Evolutionary conservation across 92 coral and sea anemone genomes (phyloP), one percentile per base, ranked within the genome.

Genomic region (Isaurus tuberculatus): DNA sequence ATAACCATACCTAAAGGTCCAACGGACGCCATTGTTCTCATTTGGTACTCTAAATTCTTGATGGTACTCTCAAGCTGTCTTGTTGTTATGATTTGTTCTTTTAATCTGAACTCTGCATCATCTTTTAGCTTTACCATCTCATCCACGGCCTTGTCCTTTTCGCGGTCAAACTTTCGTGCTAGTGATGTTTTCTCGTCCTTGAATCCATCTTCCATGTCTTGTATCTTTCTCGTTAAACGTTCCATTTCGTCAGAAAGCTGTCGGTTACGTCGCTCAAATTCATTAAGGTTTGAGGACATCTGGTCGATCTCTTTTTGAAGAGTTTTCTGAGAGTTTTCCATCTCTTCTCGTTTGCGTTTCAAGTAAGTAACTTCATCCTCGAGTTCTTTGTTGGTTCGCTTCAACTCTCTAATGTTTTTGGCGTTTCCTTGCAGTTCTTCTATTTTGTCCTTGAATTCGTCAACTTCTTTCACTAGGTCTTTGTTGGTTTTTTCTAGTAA

Each of bases 341-440:
- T 75, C 65, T 93, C 97, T 28, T 93, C 97, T 51, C 93, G 86
- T 71, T 93, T 93, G 17, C 91, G 90, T 69, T 85, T 93, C 80
- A 91, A 75, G 72, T 85, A 90, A 23, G 60, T 83, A 31, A 91
- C 70, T 33, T 93, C 91, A 20, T 93, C 95, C 44, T 91, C 93
- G 15, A 93, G 97, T 27, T 89, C 94, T 46, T 89, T 90, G 65
- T 89, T 93, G 42, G 80, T 88, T 61, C 90, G 88, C 63, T 81
- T 89, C 29, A 89, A 81, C 17, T 91, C 93, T 80, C 89, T 93
- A 66, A 86, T 81, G 55, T 90, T 87, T 73, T 87, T 93, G 29
- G 65, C 91, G 71, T 79, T 83, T 27, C 70, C 82, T 83, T 86
- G 93, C 79, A 88, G 63, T 8, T 90, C 94, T 23, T 92, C 94